Evolutionary conservation across 2,113 vertebrate species (phyloP), one percentile per base, ranked within the genome.

Genomic region (Pangasianodon gigas): DNA sequence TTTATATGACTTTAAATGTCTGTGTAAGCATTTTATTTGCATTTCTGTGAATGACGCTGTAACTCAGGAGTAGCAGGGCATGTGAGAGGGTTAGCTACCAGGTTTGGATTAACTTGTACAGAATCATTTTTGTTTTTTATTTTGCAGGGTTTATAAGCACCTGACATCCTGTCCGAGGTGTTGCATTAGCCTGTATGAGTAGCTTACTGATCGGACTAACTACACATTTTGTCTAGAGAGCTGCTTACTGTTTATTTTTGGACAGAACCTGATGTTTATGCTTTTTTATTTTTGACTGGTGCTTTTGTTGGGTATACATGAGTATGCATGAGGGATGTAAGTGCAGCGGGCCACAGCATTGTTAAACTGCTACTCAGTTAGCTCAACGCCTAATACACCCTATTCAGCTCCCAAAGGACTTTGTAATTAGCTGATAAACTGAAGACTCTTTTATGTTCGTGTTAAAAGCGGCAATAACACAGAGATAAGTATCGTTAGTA

Each of bases 181-280:
- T n/a, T 58, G 51, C 19, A 16, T 84, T 60, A 48, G 60, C 60
- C 44, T 69, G 26, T 8, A 56, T 9, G 51, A 54, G 48, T 32
- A 37, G 51, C 10, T 46, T 85, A 4, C 26, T 84, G 37, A 41
- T 85, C 65, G 54, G 18, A n/a, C 41, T n/a, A 13, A 46, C 3
- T 3, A 71, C 44, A 6, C 62, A 24, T 32, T 44, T 85, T 41
- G 29, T 51, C 9, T 19, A 51, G 48, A 56, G 52, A 44, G 44
- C 67, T 52, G 48, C 52, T 84, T 84, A 32, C 52, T 60, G 67
- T 74, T 65, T 69, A 4, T 69, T 84, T 77, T 77, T 56, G 75
- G n/a, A 87, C 74, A 41, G 21, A 44, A 37, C 51, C 11, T 84
- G 29, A 58, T 74, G 67, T 89, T 81, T 85, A 84, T 48, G 3